Percentiles rank a stretch among this genome's conserved stretches.
Conservation (phyloP, 2,888 invertebrate genomes). For the Synergus laeviventris region DNA sequence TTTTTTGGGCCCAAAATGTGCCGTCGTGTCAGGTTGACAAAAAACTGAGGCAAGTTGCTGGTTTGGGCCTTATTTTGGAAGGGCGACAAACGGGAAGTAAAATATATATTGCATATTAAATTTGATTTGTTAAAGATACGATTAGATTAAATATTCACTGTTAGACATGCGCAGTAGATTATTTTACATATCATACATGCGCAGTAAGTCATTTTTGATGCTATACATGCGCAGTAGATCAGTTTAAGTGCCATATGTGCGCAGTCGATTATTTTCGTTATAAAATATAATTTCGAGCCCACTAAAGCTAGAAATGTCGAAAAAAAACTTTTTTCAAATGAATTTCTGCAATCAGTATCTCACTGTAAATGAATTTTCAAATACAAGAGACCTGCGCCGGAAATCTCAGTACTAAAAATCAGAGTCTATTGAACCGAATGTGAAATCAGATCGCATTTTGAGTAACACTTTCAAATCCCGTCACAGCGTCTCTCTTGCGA, state of each 20-base stretch:
- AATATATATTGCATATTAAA: no score
- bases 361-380: no score
- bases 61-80: background rate
- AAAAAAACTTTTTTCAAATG: background rate
- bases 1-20: constrained; percentile 32
- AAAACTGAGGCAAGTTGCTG: background rate
- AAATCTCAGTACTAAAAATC: background rate
- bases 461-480: constrained; percentile 36
- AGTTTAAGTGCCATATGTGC: background rate
- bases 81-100: no score
- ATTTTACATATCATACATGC: no score
- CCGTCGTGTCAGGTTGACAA: background rate
- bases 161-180: constrained; percentile 2
- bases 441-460: constrained; percentile 28
- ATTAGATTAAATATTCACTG: background rate
- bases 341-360: no score
- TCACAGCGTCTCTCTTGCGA: constrained; percentile 23
- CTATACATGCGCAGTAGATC: background rate
- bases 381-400: background rate
- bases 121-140: background rate
- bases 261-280: background rate
- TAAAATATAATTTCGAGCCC: background rate
- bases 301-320: background rate
- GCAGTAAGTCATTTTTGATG: background rate
- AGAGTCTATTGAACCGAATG: constrained; percentile 6